Conservation (phyloP, 2,113 vertebrate genomes). For the Tamias sibiricus region DNA sequence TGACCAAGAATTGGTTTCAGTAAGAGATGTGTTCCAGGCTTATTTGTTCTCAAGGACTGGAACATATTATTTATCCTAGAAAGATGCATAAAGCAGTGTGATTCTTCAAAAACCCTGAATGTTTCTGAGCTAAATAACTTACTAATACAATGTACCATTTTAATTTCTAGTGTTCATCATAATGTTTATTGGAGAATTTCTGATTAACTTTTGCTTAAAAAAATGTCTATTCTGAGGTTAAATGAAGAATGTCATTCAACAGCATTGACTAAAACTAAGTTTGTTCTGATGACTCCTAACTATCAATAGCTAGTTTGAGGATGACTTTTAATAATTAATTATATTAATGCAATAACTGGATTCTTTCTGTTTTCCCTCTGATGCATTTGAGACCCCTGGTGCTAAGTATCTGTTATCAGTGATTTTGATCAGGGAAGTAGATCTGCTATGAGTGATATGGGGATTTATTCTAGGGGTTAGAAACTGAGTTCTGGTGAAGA, state of each 20-base stretch:
- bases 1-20: neutral
- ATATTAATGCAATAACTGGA: constrained; percentile 2
- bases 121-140: constrained; percentile 43
- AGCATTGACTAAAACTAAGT: constrained; percentile 16
- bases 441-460: neutral
- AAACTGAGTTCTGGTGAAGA: neutral
- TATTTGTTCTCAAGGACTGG: neutral
- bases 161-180: constrained; percentile 31
- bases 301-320: neutral
- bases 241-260: neutral
- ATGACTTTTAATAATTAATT: neutral
- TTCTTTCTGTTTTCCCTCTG: neutral
- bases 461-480: neutral
- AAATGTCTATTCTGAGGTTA: constrained; percentile 34
- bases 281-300: constrained; percentile 38
- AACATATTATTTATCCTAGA: neutral
- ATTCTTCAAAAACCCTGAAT: constrained; percentile 5
- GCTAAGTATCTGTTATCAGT: neutral
- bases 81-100: neutral
- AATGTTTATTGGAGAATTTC: constrained; percentile 49
- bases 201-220: constrained; percentile 13
- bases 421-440: neutral
- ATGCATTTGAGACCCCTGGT: neutral
- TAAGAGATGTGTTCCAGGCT: neutral
- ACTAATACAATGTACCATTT: constrained; percentile 12